phyloP scores from a whole-genome alignment of 2,113 vertebrate genomes.

The Columba livia region DNA sequence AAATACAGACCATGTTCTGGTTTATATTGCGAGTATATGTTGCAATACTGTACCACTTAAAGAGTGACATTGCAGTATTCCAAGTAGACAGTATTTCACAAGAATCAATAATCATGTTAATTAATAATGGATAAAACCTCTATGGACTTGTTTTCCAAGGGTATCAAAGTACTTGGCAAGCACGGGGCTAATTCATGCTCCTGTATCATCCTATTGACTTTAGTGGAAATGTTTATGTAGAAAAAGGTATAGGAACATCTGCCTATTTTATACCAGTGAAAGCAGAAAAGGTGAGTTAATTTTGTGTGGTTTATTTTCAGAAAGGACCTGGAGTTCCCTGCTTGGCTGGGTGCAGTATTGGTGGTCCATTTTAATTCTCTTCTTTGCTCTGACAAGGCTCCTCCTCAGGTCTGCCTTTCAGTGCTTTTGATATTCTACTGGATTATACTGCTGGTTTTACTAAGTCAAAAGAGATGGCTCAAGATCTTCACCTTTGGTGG shows the following conservation, averaged over 20 bases:
- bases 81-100: neutral
- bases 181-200: neutral
- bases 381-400: neutral
- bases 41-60: neutral
- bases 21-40: neutral
- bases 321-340: neutral
- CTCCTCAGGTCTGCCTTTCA: neutral
- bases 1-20: neutral
- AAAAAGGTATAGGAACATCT: neutral
- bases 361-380: neutral
- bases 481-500: neutral
- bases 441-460: neutral
- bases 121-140: neutral
- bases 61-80: neutral
- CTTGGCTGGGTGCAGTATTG: neutral
- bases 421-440: neutral
- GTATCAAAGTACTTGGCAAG: neutral
- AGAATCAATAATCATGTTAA: neutral
- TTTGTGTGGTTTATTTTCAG: neutral
- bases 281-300: neutral
- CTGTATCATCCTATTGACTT: neutral
- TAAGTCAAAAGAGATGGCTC: neutral
- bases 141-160: neutral
- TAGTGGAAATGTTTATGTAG: neutral
- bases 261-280: neutral